Base-by-base conservation (phyloP, 2,113 vertebrate genomes). In the Chionodraco myersi region DNA sequence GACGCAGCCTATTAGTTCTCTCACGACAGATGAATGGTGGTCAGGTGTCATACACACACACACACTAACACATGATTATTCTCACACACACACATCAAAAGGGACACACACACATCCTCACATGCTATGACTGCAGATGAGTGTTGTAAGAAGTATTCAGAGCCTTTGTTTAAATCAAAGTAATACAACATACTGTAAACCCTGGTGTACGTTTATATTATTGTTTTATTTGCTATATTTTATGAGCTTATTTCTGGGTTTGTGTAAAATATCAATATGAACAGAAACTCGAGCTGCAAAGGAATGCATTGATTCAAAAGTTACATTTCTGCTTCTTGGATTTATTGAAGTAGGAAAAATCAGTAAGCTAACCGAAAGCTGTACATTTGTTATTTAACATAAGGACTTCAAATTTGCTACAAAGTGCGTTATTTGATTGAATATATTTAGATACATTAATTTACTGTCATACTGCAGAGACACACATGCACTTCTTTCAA, bases 21-120 rank as follows among this genome's bases (percentile, higher is more conserved):
- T 66, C 64, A 72, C 75, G 93, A 86, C 86, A 83, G 83, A 90
- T 89, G 83, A 92, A 87, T 89, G 85, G 81, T 88, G 72, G 90
- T 92, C 87, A 92, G 89, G 89, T 93, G 92, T 86, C 15, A 74
- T 21, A 30, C 41, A 54, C 53, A 47, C 21, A 30, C 41, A 54
- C 53, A 47, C 41, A 62, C 71, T 13, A 52, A 66, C 70, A 59
- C 36, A 41, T 6, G 36, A 8, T 41, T 41, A 6, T 7, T 41
- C 11, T 26, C 47, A 60, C 57, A 6, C 49, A 51, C 30, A 30
- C n/a, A 58, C 23, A 41, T 6, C 26, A 18, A 66, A 48, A 26
- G 26, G 26, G 7, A 0, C 10, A 68, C 62, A 49, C 41, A 48
- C 21, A 26, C n/a, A 54, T 23, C 36, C 12, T 44, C 47, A 34